These are phyloP conservation scores for Helobdella robusta DNA, from an alignment of 2,888 invertebrate genomes.

Conservation along the genomic window DNA sequence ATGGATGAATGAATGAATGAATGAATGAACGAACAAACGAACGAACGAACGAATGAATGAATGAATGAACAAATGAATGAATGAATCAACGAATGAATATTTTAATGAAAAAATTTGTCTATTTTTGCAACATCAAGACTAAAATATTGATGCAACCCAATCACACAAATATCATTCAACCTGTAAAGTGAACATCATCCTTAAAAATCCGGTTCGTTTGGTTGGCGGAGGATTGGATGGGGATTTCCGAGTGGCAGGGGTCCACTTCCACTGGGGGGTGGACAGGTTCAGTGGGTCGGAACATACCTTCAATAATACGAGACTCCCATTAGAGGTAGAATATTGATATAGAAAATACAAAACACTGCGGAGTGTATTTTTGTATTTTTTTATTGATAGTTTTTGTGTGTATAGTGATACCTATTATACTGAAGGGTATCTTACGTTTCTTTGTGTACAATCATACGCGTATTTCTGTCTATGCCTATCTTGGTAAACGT, in stretches of 20 bases:
- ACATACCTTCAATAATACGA: constrained; percentile 18
- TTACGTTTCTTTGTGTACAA: too few relatives aligned
- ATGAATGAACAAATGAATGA: too few relatives aligned
- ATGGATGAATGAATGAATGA: too few relatives aligned
- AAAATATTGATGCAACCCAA: too few relatives aligned
- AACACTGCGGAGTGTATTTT: not conserved
- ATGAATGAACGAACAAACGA: not conserved
- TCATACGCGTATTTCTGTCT: too few relatives aligned
- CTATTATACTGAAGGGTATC: too few relatives aligned
- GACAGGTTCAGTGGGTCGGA: constrained; percentile 16
- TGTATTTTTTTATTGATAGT: too few relatives aligned
- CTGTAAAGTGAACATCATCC: constrained; percentile 9
- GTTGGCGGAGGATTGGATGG: constrained; percentile 7
- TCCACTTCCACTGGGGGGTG: constrained; percentile 24
- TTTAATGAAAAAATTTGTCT: not conserved
- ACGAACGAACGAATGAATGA: too few relatives aligned
- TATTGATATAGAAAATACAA: not conserved
- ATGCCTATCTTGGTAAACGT: too few relatives aligned
- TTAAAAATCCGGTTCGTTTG: constrained; percentile 9
- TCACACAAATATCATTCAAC: too few relatives aligned
- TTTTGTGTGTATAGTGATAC: too few relatives aligned
- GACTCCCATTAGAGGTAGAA: constrained; percentile 21
- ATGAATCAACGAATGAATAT: too few relatives aligned
- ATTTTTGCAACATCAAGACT: not conserved
- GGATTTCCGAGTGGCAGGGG: constrained; percentile 12